Evolutionary conservation across 2,888 invertebrate genomes (phyloP).

Genomic region (Spisula subtruncata): DNA sequence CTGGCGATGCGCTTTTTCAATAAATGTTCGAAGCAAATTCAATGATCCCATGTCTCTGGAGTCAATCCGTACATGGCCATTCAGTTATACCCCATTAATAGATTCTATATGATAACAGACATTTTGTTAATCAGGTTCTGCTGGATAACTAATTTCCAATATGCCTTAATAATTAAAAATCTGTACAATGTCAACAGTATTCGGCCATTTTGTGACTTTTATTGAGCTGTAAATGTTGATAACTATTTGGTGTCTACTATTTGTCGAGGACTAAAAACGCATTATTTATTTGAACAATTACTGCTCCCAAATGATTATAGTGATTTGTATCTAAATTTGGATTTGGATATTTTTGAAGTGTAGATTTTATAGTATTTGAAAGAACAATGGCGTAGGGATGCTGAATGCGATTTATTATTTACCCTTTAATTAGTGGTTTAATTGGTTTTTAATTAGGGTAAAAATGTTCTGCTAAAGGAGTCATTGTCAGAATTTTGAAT

Average conservation of each 20-base stretch:
- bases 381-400: neutral
- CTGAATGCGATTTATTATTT: no score
- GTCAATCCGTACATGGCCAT: neutral
- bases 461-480: neutral
- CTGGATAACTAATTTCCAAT: neutral
- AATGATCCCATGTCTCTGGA: conserved; percentile 13
- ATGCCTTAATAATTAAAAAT: conserved; percentile 13
- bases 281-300: no score
- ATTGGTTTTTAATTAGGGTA: no score
- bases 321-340: no score
- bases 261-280: neutral
- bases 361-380: no score
- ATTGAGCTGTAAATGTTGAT: neutral
- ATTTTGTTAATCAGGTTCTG: conserved; percentile 8
- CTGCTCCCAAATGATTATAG: no score
- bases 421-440: no score
- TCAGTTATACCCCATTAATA: conserved; percentile 10
- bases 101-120: neutral
- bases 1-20: conserved; percentile 16
- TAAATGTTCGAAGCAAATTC: conserved; percentile 6
- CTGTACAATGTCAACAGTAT: conserved; percentile 9
- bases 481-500: neutral
- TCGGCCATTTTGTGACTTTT: neutral
- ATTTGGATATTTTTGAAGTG: no score
- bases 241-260: neutral